Conservation (phyloP, 2,113 vertebrate species). For the Reinhardtius hippoglossoides region DNA sequence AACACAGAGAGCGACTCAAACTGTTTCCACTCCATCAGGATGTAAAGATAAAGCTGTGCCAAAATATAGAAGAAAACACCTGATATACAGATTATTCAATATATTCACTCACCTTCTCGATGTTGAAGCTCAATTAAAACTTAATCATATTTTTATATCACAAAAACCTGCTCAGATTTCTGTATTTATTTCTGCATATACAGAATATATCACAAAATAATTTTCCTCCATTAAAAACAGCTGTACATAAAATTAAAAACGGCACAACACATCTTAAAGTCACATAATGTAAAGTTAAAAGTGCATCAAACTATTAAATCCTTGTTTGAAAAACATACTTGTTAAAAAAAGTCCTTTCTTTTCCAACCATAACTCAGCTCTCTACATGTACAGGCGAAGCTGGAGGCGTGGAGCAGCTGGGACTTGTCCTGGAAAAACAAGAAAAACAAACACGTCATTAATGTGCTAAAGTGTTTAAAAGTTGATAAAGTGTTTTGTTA, state of each 20-base stretch:
- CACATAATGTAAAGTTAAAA: constrained; percentile 12
- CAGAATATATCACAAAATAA: neutral
- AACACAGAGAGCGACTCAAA: neutral
- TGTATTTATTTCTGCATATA: neutral
- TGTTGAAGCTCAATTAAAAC: constrained; percentile 8
- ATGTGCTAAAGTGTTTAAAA: constrained; percentile 36
- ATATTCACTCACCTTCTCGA: neutral
- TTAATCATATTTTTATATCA: neutral
- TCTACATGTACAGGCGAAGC: constrained; percentile 8
- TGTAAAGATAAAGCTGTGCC: constrained; percentile 24
- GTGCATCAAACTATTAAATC: neutral
- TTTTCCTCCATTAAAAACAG: neutral
- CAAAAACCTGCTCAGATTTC: neutral
- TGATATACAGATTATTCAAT: neutral
- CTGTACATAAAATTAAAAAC: neutral
- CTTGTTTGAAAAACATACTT: neutral
- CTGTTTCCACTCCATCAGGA: neutral
- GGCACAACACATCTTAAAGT: neutral
- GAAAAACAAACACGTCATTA: constrained; percentile 44
- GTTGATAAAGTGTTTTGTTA: constrained; percentile 37
- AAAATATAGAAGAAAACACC: neutral
- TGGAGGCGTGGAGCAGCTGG: constrained; percentile 33
- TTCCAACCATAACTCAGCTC: constrained; percentile 21
- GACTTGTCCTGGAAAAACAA: constrained; percentile 20
- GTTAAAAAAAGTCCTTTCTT: neutral